These are phyloP conservation scores for Condylura cristata DNA, from an alignment of 2,113 vertebrate genomes.

Conservation along the genomic window DNA sequence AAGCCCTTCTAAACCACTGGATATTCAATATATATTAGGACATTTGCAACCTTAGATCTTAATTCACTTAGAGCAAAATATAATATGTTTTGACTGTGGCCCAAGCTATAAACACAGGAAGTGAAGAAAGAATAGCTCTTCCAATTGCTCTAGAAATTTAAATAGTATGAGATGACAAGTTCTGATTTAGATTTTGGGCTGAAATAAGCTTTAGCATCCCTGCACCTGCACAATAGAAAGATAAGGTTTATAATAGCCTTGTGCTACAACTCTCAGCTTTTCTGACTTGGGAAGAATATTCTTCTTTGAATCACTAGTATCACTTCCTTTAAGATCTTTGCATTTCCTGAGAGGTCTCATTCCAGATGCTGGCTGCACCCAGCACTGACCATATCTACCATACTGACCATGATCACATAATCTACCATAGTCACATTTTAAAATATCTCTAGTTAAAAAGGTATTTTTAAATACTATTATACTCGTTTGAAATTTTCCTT, in stretches of 20 bases:
- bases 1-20: constrained; percentile 26
- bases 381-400: background rate
- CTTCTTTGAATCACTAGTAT: constrained; percentile 62
- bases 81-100: constrained; percentile 57
- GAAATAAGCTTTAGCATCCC: constrained; percentile 37
- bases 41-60: constrained; percentile 57
- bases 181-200: constrained; percentile 68
- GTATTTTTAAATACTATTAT: background rate
- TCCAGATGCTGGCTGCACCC: constrained; percentile 46
- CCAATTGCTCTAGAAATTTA: constrained; percentile 64
- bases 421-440: constrained; percentile 15
- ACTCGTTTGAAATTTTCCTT: constrained; percentile 36
- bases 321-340: constrained; percentile 48
- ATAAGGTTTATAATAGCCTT: constrained; percentile 6
- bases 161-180: constrained; percentile 55
- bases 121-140: constrained; percentile 54
- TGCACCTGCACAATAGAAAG: constrained; percentile 47
- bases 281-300: constrained; percentile 59
- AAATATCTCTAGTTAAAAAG: constrained; percentile 28
- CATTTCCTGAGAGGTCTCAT: constrained; percentile 59
- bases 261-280: constrained; percentile 26
- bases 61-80: constrained; percentile 62
- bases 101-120: constrained; percentile 57
- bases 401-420: background rate
- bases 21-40: background rate